Conservation (phyloP, 2,113 vertebrate genomes). For the Melanotaenia duboulayi region DNA sequence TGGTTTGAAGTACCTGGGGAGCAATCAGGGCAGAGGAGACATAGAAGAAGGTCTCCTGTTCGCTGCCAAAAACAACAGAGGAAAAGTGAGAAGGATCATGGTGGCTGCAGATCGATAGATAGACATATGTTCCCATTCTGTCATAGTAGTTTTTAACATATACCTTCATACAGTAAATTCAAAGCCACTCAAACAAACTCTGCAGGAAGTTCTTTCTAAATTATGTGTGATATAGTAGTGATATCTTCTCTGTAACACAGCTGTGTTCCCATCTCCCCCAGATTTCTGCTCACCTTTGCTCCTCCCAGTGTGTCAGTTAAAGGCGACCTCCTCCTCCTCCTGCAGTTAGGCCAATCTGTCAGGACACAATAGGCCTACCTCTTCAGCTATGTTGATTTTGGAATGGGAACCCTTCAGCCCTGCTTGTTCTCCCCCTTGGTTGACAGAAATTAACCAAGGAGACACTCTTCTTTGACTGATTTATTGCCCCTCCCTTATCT, state of each 20-base stretch:
- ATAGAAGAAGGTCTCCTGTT: slow-evolving; percentile 50
- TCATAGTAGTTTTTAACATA: neutral
- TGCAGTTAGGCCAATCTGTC: slow-evolving; percentile 86
- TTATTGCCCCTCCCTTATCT: slow-evolving; percentile 78
- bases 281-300: slow-evolving; percentile 76
- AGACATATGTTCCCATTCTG: neutral
- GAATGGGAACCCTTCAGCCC: slow-evolving; percentile 82
- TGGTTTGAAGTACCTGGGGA: slow-evolving; percentile 55
- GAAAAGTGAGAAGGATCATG: slow-evolving; percentile 60
- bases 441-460: slow-evolving; percentile 88
- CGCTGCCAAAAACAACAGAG: slow-evolving; percentile 71
- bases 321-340: slow-evolving; percentile 66
- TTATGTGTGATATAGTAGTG: slow-evolving; percentile 50
- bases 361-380: slow-evolving; percentile 84
- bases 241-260: slow-evolving; percentile 70
- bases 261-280: slow-evolving; percentile 75
- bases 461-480: slow-evolving; percentile 79
- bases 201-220: slow-evolving; percentile 37
- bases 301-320: slow-evolving; percentile 69
- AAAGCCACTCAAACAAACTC: slow-evolving; percentile 18
- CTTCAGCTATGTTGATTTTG: slow-evolving; percentile 90
- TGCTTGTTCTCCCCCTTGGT: slow-evolving; percentile 87
- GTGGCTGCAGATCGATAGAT: slow-evolving; percentile 9
- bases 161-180: slow-evolving; percentile 22
- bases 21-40: slow-evolving; percentile 58